Percentiles rank a stretch among this genome's conserved stretches.
phyloP scores from a whole-genome alignment of 2,888 invertebrate genomes.

The Ennomos fuscantarius region DNA sequence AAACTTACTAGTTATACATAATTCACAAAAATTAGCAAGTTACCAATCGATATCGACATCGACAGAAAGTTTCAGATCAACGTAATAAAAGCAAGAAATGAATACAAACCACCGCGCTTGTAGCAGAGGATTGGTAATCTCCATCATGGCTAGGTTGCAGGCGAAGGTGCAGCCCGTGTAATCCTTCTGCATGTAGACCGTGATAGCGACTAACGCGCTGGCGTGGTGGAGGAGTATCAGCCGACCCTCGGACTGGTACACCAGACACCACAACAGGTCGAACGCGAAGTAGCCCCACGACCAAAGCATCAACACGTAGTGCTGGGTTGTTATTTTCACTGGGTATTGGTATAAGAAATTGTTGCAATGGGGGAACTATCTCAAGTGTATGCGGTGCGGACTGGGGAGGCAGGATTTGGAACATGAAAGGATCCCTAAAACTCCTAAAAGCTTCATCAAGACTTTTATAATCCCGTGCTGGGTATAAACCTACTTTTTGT shows the following conservation, averaged over 20 bases:
- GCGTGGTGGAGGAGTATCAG: slow-evolving; percentile 85
- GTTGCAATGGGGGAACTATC: background rate
- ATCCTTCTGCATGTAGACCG: slow-evolving; percentile 77
- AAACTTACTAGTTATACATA: too few relatives aligned
- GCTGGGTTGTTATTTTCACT: slow-evolving; percentile 61
- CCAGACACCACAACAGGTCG: slow-evolving; percentile 85
- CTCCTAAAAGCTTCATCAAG: too few relatives aligned
- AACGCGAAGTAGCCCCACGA: slow-evolving; percentile 87
- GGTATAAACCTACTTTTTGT: too few relatives aligned
- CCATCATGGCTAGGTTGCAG: slow-evolving; percentile 84
- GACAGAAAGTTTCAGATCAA: too few relatives aligned
- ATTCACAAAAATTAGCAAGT: too few relatives aligned
- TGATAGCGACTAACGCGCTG: slow-evolving; percentile 79
- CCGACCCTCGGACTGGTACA: slow-evolving; percentile 77
- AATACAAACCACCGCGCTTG: slow-evolving; percentile 85
- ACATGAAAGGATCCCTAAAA: too few relatives aligned
- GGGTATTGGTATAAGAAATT: slow-evolving; percentile 10
- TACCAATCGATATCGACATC: too few relatives aligned
- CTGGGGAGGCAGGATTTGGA: too few relatives aligned
- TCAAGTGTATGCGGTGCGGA: too few relatives aligned
- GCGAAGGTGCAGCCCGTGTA: slow-evolving; percentile 81
- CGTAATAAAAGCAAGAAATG: background rate
- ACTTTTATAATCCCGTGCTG: too few relatives aligned
- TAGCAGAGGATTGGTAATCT: slow-evolving; percentile 86
- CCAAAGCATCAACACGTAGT: slow-evolving; percentile 79